phyloP scores from a whole-genome alignment of 35 echinoderm and acorn worm genomes.

The Ophiothrix spiculata region DNA sequence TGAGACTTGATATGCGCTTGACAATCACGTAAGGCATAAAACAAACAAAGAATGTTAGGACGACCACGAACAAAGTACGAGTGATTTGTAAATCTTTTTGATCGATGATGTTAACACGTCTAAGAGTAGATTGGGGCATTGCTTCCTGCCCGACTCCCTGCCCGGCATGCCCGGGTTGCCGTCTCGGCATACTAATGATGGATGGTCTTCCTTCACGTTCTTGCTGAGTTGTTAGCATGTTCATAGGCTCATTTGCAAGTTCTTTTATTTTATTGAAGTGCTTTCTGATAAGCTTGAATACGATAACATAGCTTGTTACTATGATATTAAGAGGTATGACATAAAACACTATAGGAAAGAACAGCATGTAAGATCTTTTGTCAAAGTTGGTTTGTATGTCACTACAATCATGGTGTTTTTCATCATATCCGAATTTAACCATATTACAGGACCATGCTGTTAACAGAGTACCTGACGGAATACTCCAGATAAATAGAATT shows the following conservation, averaged over 20 bases:
- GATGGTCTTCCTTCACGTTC: neutral
- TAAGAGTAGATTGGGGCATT: too few species aligned
- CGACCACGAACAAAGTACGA: constrained; percentile 39
- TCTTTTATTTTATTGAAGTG: neutral
- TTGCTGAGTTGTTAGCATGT: too few species aligned
- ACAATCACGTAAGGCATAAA: neutral
- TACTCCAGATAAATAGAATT: neutral
- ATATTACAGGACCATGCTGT: neutral
- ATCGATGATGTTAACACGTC: neutral
- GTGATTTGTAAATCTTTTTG: constrained; percentile 40
- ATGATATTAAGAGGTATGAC: neutral
- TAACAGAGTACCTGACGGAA: neutral
- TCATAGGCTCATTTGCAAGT: too few species aligned
- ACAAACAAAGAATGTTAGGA: neutral
- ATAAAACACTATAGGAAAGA: neutral
- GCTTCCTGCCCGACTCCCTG: too few species aligned
- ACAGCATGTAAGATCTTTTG: neutral
- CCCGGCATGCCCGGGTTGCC: neutral
- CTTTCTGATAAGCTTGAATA: neutral
- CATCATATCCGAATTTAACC: neutral
- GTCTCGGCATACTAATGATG: neutral
- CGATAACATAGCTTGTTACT: neutral
- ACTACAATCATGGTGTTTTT: neutral
- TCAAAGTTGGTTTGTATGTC: neutral
- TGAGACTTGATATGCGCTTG: neutral